Evolutionary conservation across 2,797 vertebrate genomes (phyloP).

Genomic region (Chrysolophus pictus): DNA sequence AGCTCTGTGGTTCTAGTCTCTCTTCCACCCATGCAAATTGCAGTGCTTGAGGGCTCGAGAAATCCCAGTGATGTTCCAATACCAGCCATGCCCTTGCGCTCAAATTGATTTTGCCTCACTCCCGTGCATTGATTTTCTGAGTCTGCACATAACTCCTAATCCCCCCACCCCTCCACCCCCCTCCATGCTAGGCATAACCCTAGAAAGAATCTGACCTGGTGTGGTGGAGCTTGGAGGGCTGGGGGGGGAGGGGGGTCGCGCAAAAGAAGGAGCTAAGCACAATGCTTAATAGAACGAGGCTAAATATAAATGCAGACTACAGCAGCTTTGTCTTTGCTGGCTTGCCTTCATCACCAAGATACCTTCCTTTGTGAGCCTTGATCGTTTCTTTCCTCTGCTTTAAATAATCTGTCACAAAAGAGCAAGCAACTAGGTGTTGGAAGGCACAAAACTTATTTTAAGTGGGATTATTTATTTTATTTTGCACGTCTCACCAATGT

Average conservation of each 20-base stretch:
- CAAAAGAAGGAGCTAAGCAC: slow-evolving; percentile 58
- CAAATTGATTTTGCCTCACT: slow-evolving; percentile 75
- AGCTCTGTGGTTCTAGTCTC: slow-evolving; percentile 71
- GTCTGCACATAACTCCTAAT: slow-evolving; percentile 57
- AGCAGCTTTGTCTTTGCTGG: slow-evolving; percentile 70
- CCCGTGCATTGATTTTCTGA: slow-evolving; percentile 71
- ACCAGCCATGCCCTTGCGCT: slow-evolving; percentile 75
- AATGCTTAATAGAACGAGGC: slow-evolving; percentile 55
- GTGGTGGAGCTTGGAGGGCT: not conserved
- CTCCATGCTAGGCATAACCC: slow-evolving; percentile 51
- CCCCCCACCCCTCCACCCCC: not conserved
- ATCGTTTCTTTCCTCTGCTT: slow-evolving; percentile 72
- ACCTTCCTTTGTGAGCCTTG: slow-evolving; percentile 78
- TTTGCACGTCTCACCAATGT: slow-evolving; percentile 54
- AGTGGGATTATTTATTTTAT: slow-evolving; percentile 52
- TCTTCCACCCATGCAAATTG: slow-evolving; percentile 62
- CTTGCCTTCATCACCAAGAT: slow-evolving; percentile 76
- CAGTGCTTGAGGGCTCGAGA: slow-evolving; percentile 65
- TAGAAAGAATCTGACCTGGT: slow-evolving; percentile 63
- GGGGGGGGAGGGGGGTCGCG: not conserved
- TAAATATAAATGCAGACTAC: slow-evolving; percentile 75
- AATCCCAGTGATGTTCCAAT: slow-evolving; percentile 62
- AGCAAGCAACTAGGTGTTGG: slow-evolving; percentile 65
- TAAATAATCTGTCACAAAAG: slow-evolving; percentile 71
- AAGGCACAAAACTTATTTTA: slow-evolving; percentile 74